phyloP scores from a whole-genome alignment of 2,113 vertebrate genomes.

The Raja brachyura region DNA sequence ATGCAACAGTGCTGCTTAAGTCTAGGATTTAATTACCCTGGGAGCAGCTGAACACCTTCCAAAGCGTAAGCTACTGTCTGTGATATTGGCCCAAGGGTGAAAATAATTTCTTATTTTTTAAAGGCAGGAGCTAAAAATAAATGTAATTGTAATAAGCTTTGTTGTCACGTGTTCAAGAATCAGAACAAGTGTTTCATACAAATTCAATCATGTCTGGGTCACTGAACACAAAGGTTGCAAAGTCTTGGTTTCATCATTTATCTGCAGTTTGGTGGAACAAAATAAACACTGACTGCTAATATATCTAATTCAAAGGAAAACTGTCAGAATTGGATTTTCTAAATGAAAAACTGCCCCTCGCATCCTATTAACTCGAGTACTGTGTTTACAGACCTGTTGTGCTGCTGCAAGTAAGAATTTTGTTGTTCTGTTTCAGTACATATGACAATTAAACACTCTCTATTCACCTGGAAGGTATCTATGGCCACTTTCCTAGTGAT shows the following conservation, averaged over 20 bases:
- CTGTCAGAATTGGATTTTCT: slow-evolving; percentile 9
- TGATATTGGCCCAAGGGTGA: neutral
- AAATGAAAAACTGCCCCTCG: neutral
- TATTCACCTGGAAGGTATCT: too few species aligned
- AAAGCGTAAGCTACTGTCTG: too few species aligned
- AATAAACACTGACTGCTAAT: neutral
- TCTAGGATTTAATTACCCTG: too few species aligned
- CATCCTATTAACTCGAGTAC: too few species aligned
- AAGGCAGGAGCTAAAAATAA: neutral
- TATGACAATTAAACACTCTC: too few species aligned
- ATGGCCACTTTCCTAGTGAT: too few species aligned
- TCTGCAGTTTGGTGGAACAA: neutral
- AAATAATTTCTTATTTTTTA: neutral
- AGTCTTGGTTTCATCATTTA: neutral
- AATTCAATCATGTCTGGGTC: neutral
- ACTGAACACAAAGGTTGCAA: neutral
- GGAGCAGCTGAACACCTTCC: too few species aligned
- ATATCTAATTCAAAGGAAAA: neutral
- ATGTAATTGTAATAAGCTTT: neutral
- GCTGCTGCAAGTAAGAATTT: too few species aligned
- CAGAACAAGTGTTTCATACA: neutral
- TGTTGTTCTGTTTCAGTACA: too few species aligned
- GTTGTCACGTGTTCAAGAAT: neutral
- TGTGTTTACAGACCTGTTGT: too few species aligned
- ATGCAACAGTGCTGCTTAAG: too few species aligned